phyloP scores from a whole-genome alignment of 1,140 invertebrate genomes.

The Drosophila azteca region DNA sequence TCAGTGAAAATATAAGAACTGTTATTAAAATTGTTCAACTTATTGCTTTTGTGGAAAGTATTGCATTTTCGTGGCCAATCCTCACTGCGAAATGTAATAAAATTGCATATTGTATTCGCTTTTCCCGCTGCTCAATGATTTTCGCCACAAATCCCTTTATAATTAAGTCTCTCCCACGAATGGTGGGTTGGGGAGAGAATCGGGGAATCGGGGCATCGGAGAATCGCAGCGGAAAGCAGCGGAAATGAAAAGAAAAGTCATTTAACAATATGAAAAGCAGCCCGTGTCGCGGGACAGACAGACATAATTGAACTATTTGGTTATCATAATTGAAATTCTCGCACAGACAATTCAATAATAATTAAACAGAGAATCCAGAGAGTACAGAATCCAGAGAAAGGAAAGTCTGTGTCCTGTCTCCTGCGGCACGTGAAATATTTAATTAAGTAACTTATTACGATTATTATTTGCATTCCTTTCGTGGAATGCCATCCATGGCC shows the following conservation, averaged over 20 bases:
- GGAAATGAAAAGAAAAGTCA: conserved; percentile 35
- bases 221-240: background rate
- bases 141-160: conserved; percentile 63
- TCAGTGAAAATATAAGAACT: no score
- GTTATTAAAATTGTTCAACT: no score
- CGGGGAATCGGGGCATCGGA: no score
- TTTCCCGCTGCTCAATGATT: conserved; percentile 31
- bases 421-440: conserved; percentile 72
- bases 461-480: conserved; percentile 79
- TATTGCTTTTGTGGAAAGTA: no score
- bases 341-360: conserved; percentile 79
- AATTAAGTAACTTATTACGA: conserved; percentile 78
- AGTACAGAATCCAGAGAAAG: background rate
- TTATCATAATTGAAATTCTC: conserved; percentile 76
- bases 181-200: no score
- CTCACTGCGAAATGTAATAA: conserved; percentile 41
- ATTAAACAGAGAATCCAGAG: conserved; percentile 46
- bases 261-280: conserved; percentile 57
- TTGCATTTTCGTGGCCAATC: no score
- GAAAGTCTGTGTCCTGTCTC: conserved; percentile 29
- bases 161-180: conserved; percentile 52
- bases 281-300: conserved; percentile 3
- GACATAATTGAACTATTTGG: conserved; percentile 78
- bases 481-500: background rate
- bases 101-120: conserved; percentile 31